Percentiles rank a stretch among this genome's conserved stretches.
Conservation (phyloP, 2,113 vertebrate species). For the Plecturocebus donacophilus region DNA sequence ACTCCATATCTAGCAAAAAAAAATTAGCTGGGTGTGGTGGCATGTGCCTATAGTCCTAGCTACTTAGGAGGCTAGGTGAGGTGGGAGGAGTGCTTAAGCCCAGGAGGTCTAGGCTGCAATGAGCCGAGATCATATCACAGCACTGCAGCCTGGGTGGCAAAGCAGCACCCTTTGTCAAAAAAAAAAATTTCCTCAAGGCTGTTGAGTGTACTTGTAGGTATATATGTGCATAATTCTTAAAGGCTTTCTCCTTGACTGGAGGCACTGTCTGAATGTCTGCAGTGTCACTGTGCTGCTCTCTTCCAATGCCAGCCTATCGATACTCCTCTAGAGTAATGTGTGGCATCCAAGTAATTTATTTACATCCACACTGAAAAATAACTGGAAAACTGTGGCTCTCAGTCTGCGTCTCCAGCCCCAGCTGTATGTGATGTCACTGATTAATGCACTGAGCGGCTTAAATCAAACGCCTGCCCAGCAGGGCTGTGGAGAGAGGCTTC, state of each 20-base stretch:
- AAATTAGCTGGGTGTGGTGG: too few relatives aligned
- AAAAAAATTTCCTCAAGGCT: not conserved
- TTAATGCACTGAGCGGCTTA: not conserved
- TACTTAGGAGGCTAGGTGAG: too few relatives aligned
- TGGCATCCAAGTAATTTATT: too few relatives aligned
- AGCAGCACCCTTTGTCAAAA: too few relatives aligned
- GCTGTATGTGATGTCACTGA: not conserved
- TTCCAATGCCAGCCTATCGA: accelerated
- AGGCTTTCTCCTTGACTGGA: accelerated
- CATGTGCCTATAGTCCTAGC: too few relatives aligned
- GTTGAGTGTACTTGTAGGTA: accelerated
- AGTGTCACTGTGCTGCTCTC: accelerated
- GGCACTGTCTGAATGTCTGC: accelerated
- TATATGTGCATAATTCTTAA: accelerated
- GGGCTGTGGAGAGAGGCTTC: not conserved
- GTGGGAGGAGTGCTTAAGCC: too few relatives aligned
- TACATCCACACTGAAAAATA: not conserved
- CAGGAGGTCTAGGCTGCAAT: too few relatives aligned
- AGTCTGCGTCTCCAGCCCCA: not conserved
- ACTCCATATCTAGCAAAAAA: too few relatives aligned
- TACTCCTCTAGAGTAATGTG: not conserved
- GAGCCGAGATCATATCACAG: too few relatives aligned
- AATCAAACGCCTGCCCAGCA: not conserved
- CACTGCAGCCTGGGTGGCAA: too few relatives aligned
- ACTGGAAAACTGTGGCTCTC: not conserved